Evolutionary conservation across 2,797 vertebrate genomes (phyloP).

Genomic region (Botia almorhae): DNA sequence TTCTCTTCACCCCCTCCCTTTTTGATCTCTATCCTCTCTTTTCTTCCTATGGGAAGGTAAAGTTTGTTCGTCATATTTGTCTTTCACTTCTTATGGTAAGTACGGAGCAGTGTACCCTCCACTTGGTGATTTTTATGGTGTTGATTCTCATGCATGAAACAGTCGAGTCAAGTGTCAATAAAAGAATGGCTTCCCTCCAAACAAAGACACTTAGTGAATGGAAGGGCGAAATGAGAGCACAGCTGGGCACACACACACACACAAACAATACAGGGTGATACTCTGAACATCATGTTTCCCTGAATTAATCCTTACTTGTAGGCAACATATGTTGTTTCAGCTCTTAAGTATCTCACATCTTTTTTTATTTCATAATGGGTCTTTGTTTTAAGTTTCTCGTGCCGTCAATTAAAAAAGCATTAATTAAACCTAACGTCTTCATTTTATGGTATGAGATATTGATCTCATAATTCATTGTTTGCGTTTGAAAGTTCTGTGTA

Average conservation of each 20-base stretch:
- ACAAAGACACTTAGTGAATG: slow-evolving; percentile 72
- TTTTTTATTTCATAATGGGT: background rate
- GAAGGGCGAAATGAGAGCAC: slow-evolving; percentile 68
- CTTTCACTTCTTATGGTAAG: slow-evolving; percentile 77
- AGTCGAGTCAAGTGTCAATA: slow-evolving; percentile 78
- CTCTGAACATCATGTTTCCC: slow-evolving; percentile 30
- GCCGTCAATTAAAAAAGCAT: background rate
- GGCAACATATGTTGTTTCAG: background rate
- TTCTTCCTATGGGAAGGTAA: slow-evolving; percentile 79
- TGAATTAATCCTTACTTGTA: slow-evolving; percentile 24
- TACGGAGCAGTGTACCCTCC: slow-evolving; percentile 73
- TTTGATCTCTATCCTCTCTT: slow-evolving; percentile 58
- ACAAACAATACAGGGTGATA: slow-evolving; percentile 40
- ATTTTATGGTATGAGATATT: slow-evolving; percentile 2
- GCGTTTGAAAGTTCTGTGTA: slow-evolving; percentile 25
- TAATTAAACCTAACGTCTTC: background rate
- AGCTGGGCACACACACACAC: slow-evolving; percentile 75
- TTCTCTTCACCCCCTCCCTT: slow-evolving; percentile 31
- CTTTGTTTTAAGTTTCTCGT: background rate
- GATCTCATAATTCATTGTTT: slow-evolving; percentile 5
- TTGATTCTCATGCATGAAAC: slow-evolving; percentile 77
- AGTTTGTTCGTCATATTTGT: slow-evolving; percentile 72
- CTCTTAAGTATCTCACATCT: slow-evolving; percentile 1
- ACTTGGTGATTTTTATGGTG: slow-evolving; percentile 79
- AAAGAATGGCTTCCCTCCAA: slow-evolving; percentile 76